Evolutionary conservation across 2,797 vertebrate species (phyloP).

Genomic region (Sebastolobus altivelis): DNA sequence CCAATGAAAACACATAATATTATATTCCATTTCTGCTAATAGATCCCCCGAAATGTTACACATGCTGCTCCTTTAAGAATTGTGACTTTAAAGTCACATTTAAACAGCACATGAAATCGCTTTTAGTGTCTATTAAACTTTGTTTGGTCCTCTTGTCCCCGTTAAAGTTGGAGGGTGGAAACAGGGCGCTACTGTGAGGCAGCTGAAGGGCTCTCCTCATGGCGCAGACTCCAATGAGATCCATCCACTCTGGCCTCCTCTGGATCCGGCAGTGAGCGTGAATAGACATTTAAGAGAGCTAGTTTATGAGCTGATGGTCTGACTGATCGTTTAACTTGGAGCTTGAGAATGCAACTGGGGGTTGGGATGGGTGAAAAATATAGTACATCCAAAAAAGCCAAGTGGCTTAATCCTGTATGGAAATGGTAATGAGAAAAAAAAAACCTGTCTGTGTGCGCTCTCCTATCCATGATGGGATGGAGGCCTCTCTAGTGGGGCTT

Average conservation of each 20-base stretch:
- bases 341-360: constrained; percentile 60
- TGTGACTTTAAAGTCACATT: neutral
- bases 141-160: constrained; percentile 72
- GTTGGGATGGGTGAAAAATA: constrained; percentile 66
- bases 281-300: constrained; percentile 72
- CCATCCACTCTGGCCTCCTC: constrained; percentile 61
- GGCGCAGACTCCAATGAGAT: constrained; percentile 56
- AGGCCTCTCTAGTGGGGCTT: constrained; percentile 82
- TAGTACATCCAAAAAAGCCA: constrained; percentile 82
- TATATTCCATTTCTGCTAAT: no score
- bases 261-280: constrained; percentile 44
- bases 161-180: constrained; percentile 44
- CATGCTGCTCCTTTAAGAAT: neutral
- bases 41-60: no score
- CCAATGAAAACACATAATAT: no score
- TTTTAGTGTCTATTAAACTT: constrained; percentile 30
- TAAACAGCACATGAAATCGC: neutral
- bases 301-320: constrained; percentile 81
- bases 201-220: constrained; percentile 64
- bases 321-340: constrained; percentile 78
- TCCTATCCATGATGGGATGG: constrained; percentile 68
- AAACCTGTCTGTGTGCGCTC: constrained; percentile 70
- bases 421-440: constrained; percentile 85
- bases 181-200: constrained; percentile 46
- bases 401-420: constrained; percentile 86